Evolutionary conservation across 2,797 vertebrate species (phyloP).

Genomic region (Pelodytes ibericus): DNA sequence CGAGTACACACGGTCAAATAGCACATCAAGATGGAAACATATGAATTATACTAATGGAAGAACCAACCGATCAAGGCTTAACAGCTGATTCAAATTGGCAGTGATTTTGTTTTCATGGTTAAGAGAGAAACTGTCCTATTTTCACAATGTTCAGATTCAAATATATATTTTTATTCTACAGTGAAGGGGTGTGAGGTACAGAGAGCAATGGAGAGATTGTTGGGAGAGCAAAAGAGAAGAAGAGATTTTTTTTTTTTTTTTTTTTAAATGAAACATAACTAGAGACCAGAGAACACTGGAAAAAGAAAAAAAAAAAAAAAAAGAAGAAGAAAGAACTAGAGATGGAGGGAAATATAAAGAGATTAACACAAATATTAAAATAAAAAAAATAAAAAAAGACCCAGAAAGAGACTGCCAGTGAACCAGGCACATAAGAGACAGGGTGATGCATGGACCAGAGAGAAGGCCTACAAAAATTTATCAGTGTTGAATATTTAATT

Average conservation of each 20-base stretch:
- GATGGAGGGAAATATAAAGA: not conserved
- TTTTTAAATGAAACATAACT: too few relatives aligned
- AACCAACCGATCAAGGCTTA: slow-evolving; percentile 39
- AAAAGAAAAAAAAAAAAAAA: not conserved
- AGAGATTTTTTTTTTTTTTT: too few relatives aligned
- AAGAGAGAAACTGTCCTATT: slow-evolving; percentile 43
- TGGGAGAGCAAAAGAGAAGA: too few relatives aligned
- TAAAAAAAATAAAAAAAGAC: too few relatives aligned
- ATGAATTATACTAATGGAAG: slow-evolving; percentile 40
- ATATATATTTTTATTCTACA: slow-evolving; percentile 8
- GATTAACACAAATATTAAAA: too few relatives aligned
- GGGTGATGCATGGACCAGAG: too few relatives aligned
- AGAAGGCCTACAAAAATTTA: too few relatives aligned
- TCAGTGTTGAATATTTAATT: too few relatives aligned
- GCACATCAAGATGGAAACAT: slow-evolving; percentile 33
- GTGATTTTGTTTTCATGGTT: slow-evolving; percentile 32
- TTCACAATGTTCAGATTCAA: slow-evolving; percentile 24
- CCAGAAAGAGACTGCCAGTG: too few relatives aligned
- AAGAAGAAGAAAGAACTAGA: not conserved
- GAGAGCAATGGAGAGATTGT: not conserved
- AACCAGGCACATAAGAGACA: too few relatives aligned
- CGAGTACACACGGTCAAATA: slow-evolving; percentile 10
- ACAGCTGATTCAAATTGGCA: slow-evolving; percentile 41
- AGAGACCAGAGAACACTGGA: not conserved
- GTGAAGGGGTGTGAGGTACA: not conserved